Conservation (phyloP, 2,888 invertebrate genomes). For the Villa cingulata region DNA sequence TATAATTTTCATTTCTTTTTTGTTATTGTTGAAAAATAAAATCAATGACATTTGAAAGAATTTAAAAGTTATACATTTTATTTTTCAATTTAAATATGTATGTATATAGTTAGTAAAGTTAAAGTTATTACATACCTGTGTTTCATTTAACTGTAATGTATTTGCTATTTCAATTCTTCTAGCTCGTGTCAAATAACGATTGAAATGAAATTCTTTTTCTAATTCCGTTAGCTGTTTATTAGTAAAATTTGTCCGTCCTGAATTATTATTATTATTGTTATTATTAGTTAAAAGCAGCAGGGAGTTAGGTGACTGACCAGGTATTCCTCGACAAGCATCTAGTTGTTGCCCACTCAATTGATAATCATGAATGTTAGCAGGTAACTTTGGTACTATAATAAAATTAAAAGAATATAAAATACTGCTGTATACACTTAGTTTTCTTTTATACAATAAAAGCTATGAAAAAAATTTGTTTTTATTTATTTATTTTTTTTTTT, state of each 20-base stretch:
- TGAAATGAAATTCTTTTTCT: constrained; percentile 99
- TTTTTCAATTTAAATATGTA: too few relatives aligned
- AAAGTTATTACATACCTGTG: constrained; percentile 61
- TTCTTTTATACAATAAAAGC: too few relatives aligned
- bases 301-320: constrained; percentile 21
- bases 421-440: too few relatives aligned
- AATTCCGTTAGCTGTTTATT: constrained; percentile 98
- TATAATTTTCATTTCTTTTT: too few relatives aligned
- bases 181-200: constrained; percentile 94
- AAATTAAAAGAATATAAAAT: neutral
- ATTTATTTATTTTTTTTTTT: too few relatives aligned
- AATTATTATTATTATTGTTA: constrained; percentile 52
- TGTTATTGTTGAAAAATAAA: too few relatives aligned
- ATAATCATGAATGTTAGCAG: constrained; percentile 43
- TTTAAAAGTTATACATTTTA: too few relatives aligned
- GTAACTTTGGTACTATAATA: constrained; percentile 50
- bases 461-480: too few relatives aligned
- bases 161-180: constrained; percentile 96
- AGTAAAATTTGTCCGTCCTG: constrained; percentile 96
- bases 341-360: constrained; percentile 30
- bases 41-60: too few relatives aligned
- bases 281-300: constrained; percentile 26
- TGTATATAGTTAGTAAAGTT: too few relatives aligned
- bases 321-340: constrained; percentile 29
- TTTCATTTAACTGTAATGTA: constrained; percentile 89